A percentile compares a stretch with the other conserved stretches of the same genome.
Evolutionary conservation across 2,888 invertebrate species (phyloP).

Genomic region (Leptarthrus brevirostris): DNA sequence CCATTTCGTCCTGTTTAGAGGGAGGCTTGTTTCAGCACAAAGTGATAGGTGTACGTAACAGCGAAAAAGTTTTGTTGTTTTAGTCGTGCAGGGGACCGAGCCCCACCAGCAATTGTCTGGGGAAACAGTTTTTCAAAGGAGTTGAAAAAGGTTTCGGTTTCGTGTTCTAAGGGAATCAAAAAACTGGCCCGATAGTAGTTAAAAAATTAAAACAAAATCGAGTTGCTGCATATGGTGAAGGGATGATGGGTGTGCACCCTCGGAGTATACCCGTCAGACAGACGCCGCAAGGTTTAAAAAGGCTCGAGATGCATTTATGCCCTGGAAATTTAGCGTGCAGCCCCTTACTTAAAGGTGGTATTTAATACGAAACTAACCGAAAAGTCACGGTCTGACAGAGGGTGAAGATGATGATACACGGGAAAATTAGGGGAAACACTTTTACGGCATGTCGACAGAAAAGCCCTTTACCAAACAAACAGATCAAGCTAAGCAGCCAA

Average conservation of each 20-base stretch:
- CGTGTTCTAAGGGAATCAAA: background rate
- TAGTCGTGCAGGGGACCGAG: background rate
- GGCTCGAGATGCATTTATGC: background rate
- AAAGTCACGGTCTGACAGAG: background rate
- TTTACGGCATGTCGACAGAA: conserved; percentile 21
- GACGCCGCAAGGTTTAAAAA: conserved; percentile 9
- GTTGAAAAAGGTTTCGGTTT: background rate
- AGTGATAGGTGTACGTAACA: conserved; percentile 16
- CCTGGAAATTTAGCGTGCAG: background rate
- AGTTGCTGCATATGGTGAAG: too few relatives aligned
- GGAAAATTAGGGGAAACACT: conserved; percentile 27
- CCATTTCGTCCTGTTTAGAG: conserved; percentile 5
- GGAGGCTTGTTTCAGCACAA: conserved; percentile 1
- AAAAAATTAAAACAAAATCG: conserved; percentile 13
- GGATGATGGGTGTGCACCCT: background rate
- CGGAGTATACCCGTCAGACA: background rate
- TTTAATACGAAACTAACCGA: conserved; percentile 29
- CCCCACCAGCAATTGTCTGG: background rate
- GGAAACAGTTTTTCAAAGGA: background rate
- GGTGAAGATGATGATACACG: background rate
- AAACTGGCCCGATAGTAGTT: background rate
- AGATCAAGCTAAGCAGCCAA: background rate
- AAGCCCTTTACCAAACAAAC: conserved; percentile 29
- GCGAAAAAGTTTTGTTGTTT: conserved; percentile 4
- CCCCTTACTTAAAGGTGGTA: conserved; percentile 15